Conservation (phyloP, 2,888 invertebrate genomes). For the Subacronicta megacephala region DNA sequence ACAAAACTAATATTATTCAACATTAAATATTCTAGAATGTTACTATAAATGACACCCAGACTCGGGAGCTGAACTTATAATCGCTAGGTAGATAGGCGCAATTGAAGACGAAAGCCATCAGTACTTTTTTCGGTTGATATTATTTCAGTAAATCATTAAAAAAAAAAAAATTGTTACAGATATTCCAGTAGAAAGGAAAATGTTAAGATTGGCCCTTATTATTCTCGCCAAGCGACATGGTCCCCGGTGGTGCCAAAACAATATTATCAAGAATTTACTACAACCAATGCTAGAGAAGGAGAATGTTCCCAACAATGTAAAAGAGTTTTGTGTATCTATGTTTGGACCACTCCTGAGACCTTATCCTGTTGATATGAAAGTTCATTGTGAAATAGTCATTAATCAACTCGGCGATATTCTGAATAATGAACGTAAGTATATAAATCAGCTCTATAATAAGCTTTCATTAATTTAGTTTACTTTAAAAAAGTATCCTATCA, state of each 20-base stretch:
- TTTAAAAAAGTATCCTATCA: too few relatives aligned
- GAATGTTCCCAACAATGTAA: constrained; percentile 60
- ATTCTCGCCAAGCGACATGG: constrained; percentile 82
- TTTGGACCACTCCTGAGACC: constrained; percentile 82
- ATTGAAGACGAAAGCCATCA: too few relatives aligned
- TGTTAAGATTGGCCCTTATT: constrained; percentile 75
- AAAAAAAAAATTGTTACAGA: constrained; percentile 63
- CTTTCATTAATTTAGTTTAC: too few relatives aligned
- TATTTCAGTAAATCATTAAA: too few relatives aligned
- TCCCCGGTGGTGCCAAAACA: constrained; percentile 80
- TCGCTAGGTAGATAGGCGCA: too few relatives aligned
- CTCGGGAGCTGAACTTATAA: too few relatives aligned
- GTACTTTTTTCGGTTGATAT: too few relatives aligned
- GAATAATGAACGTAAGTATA: constrained; percentile 74
- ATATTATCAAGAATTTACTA: constrained; percentile 77
- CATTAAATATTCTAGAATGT: too few relatives aligned
- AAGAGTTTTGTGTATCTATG: constrained; percentile 74
- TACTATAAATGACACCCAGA: too few relatives aligned
- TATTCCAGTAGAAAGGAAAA: constrained; percentile 70
- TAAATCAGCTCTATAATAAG: not conserved
- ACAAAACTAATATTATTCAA: too few relatives aligned
- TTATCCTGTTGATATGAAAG: constrained; percentile 80
- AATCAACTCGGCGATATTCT: constrained; percentile 75
- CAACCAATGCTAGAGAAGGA: constrained; percentile 75
- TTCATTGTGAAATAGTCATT: constrained; percentile 77